Evolutionary conservation across 2,113 vertebrate species (phyloP).

Genomic region (Oenanthe oenanthe): DNA sequence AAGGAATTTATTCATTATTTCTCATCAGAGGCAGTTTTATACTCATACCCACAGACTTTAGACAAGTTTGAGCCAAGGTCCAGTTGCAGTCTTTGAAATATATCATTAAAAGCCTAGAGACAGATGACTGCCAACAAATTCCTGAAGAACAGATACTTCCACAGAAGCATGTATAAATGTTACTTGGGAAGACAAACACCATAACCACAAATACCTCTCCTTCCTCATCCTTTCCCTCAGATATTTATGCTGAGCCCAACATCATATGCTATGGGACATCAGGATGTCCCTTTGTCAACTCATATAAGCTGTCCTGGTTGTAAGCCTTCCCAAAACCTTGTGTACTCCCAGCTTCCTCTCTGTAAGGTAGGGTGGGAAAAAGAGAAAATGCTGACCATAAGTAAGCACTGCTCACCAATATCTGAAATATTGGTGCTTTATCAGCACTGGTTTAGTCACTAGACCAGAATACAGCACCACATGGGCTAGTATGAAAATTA

Average conservation of each 20-base stretch:
- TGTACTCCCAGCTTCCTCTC: not conserved
- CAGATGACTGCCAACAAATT: not conserved
- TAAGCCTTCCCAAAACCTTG: not conserved
- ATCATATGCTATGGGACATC: accelerated
- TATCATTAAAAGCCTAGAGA: not conserved
- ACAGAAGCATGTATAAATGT: accelerated
- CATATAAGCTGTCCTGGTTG: not conserved
- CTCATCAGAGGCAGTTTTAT: not conserved
- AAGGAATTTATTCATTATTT: not conserved
- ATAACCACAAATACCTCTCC: not conserved
- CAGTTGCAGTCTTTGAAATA: not conserved
- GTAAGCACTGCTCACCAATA: not conserved
- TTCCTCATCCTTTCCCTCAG: not conserved
- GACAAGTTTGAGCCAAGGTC: not conserved
- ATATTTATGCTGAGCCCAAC: not conserved
- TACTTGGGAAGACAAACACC: not conserved
- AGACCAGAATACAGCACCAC: not conserved
- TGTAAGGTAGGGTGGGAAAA: not conserved
- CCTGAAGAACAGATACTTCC: not conserved
- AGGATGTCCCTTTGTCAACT: not conserved
- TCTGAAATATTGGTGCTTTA: not conserved
- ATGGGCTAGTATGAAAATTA: not conserved
- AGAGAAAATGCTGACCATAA: not conserved
- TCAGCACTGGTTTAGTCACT: not conserved
- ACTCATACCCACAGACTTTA: not conserved